Base-by-base conservation (phyloP, 2,113 vertebrate species). In the Fukomys damarensis region DNA sequence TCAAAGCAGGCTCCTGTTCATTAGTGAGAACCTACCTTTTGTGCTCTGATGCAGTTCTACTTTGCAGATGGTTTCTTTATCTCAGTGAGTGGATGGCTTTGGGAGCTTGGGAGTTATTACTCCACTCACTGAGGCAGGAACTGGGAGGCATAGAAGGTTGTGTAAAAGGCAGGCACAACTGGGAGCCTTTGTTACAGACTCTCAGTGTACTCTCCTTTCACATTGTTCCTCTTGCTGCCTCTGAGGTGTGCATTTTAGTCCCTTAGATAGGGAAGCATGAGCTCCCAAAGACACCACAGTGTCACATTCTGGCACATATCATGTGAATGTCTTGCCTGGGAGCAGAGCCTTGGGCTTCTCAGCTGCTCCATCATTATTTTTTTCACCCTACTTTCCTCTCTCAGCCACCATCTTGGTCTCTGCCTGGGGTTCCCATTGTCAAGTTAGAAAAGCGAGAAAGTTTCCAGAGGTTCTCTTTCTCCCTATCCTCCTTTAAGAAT, bases 1-100 rank as follows among this genome's bases (percentile, higher is more conserved):
- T 98, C 97, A 97, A 96, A 95, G 97, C 87, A 84, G 96, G 92
- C 97, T 97, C 96, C 97, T 97, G 97, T 97, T 98, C 97, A 91
- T 98, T 98, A 97, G 95, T 38, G 63, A 97, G 96, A 96, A 95
- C 94, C 97, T 97, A 89, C 95, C 98, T 97, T 96, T 96, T 93
- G 95, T 91, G 96, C 93, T 96, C 94, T 86, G 95, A 97, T 94
- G 96, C 54, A 90, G 95, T 91, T 74, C 35, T 92, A 35, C 97
- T 93, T 96, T 97, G 97, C 46, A 86, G 94, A 96, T 80, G 86
- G 97, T 96, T 97, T 96, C 96, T 98, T 66, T 96, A 93, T 97
- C 90, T 89, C 85, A 97, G 93, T 87, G 96, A 95, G 97, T 81
- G 95, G 87, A 96, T 3, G 6, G 79, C 94, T 82, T 88, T 79